Evolutionary conservation across 1,140 invertebrate genomes (phyloP), one percentile per base, ranked within the genome.

Genomic region (Papilio aristodemus): DNA sequence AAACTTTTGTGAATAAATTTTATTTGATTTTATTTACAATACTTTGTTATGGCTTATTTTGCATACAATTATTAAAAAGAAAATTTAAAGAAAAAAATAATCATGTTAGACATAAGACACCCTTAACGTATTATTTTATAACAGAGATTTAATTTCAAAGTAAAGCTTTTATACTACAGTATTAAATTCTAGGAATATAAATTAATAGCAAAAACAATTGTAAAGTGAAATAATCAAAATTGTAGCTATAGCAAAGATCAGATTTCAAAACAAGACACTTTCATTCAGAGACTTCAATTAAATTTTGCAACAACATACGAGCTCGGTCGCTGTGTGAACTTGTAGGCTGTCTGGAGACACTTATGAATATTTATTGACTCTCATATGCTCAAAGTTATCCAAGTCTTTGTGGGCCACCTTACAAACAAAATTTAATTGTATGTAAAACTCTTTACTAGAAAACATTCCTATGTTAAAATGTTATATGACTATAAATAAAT

Each of bases 281-380:
- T 43, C 41, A 14, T 6, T 0, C 41, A 50, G 19, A 50, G 17
- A 4, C 17, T 11, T 50, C 19, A 11, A 50, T 50, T 22, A 50
- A 22, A 9, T 19, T 50, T 2, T 22, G 27, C 27, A 32, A 50
- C 43, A 50, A 19, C 13, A 43, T 7, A 17, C 0, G 1, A 17
- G 2, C 19, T 22, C 43, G 5, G 41, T 8, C 14, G 5, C 2
- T 50, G 10, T 43, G 17, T 50, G 43, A 50, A 17, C 19, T 22
- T 11, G 43, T 19, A 50, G 43, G 43, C 17, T 50, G 9, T 9
- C 17, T 13, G 43, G 19, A 43, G 14, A 11, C 19, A 22, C 43
- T 50, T 50, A 50, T 50, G 43, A 50, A 50, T 50, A 50, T 50
- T 50, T 50, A 46, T 19, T 46, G 43, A 19, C 17, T 8, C 14